Conservation (phyloP, 2,888 invertebrate genomes). For the Limnephilus marmoratus region DNA sequence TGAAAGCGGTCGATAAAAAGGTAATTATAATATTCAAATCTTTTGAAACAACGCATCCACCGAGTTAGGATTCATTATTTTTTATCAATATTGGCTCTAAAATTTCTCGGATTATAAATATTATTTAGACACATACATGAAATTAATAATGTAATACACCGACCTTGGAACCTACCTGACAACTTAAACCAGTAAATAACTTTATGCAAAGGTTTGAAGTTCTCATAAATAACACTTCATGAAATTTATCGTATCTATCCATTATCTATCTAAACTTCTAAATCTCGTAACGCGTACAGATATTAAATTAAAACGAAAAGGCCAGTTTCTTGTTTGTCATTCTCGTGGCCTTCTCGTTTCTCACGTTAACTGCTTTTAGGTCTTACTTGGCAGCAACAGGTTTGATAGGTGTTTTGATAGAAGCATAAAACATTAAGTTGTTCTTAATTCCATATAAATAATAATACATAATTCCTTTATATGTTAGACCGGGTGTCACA, state of each 20-base stretch:
- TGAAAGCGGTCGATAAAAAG: neutral
- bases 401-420: slow-evolving; percentile 8
- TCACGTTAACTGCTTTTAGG: slow-evolving; percentile 22
- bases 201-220: neutral
- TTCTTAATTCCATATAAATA: slow-evolving; percentile 4
- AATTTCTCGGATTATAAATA: neutral
- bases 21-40: neutral
- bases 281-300: too few relatives aligned
- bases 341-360: neutral
- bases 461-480: slow-evolving; percentile 33
- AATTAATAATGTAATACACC: neutral
- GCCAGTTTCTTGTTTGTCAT: neutral
- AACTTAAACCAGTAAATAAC: neutral
- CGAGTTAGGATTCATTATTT: neutral
- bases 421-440: neutral
- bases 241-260: neutral
- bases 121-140: neutral
- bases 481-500: neutral
- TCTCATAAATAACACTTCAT: neutral
- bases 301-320: neutral
- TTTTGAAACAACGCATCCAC: neutral
- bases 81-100: neutral
- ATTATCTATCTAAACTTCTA: neutral
- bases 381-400: slow-evolving; percentile 6
- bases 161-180: neutral